A percentile compares a stretch with the other conserved stretches of the same genome.
Conservation (phyloP, 2,113 vertebrate genomes). For the Vanacampus margaritifer region DNA sequence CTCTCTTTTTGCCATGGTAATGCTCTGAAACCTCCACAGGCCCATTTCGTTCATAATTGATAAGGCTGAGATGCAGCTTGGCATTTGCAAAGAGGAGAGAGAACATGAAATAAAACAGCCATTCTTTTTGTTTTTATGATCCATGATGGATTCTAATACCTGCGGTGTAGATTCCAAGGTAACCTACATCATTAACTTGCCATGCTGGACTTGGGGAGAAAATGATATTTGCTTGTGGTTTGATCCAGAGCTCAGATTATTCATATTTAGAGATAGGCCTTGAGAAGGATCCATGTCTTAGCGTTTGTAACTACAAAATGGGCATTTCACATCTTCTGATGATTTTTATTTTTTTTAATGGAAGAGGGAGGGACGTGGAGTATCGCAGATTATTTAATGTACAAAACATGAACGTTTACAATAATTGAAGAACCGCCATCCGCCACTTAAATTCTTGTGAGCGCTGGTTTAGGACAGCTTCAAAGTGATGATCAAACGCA, state of each 20-base stretch:
- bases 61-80: slow-evolving; percentile 55
- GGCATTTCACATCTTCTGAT: too few relatives aligned
- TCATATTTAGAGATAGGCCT: slow-evolving; percentile 18
- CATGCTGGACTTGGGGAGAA: slow-evolving; percentile 20
- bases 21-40: slow-evolving; percentile 34
- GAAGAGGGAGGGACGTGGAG: neutral
- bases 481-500: slow-evolving; percentile 2
- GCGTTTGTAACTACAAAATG: slow-evolving; percentile 2
- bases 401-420: neutral
- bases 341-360: too few relatives aligned
- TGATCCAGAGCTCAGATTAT: slow-evolving; percentile 16
- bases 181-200: slow-evolving; percentile 54
- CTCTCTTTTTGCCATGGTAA: slow-evolving; percentile 25
- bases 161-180: slow-evolving; percentile 50
- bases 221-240: slow-evolving; percentile 31
- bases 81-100: slow-evolving; percentile 61
- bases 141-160: slow-evolving; percentile 52
- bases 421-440: neutral
- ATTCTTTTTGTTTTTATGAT: slow-evolving; percentile 56
- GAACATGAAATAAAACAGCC: slow-evolving; percentile 48
- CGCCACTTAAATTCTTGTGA: neutral
- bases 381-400: neutral
- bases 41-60: slow-evolving; percentile 65
- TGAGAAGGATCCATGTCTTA: neutral
- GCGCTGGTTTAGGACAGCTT: neutral